phyloP scores from a whole-genome alignment of 2,797 vertebrate species.

The Morelia viridis region DNA sequence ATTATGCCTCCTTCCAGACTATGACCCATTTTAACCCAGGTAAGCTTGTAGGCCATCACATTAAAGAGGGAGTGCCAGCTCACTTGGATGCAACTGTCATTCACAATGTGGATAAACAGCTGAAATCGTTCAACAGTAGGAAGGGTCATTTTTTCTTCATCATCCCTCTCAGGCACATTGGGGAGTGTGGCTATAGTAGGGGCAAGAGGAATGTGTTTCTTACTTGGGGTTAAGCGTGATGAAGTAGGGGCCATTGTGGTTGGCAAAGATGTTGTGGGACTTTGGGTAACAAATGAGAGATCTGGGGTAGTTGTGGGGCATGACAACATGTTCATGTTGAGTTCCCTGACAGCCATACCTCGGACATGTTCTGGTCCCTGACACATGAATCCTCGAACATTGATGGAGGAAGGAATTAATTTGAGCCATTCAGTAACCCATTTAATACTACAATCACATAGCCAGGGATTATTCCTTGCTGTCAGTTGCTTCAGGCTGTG shows the following conservation, averaged over 20 bases:
- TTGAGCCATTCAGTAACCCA: slow-evolving; percentile 94
- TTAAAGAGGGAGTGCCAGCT: slow-evolving; percentile 91
- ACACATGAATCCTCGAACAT: slow-evolving; percentile 94
- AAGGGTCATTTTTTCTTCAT: slow-evolving; percentile 74
- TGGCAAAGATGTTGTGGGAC: slow-evolving; percentile 73
- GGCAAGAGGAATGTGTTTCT: slow-evolving; percentile 67
- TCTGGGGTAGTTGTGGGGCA: slow-evolving; percentile 81
- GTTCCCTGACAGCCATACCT: slow-evolving; percentile 94
- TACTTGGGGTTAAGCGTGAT: slow-evolving; percentile 61
- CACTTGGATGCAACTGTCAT: slow-evolving; percentile 89
- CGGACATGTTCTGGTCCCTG: slow-evolving; percentile 90
- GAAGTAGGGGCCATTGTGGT: slow-evolving; percentile 66
- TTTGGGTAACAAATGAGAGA: slow-evolving; percentile 74
- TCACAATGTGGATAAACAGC: slow-evolving; percentile 87
- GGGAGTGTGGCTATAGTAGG: slow-evolving; percentile 69
- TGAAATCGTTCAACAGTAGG: slow-evolving; percentile 83
- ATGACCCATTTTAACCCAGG: slow-evolving; percentile 95
- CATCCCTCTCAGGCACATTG: slow-evolving; percentile 72
- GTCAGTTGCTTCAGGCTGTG: slow-evolving; percentile 88
- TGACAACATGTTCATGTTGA: slow-evolving; percentile 87
- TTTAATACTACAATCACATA: slow-evolving; percentile 90
- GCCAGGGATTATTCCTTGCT: slow-evolving; percentile 94
- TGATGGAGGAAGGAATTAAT: slow-evolving; percentile 85
- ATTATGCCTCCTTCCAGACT: slow-evolving; percentile 88
- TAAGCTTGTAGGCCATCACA: slow-evolving; percentile 92